A percentile compares a stretch with the other conserved stretches of the same genome.
phyloP scores from a whole-genome alignment of 2,113 vertebrate species.

The Melanostigma gelatinosum region DNA sequence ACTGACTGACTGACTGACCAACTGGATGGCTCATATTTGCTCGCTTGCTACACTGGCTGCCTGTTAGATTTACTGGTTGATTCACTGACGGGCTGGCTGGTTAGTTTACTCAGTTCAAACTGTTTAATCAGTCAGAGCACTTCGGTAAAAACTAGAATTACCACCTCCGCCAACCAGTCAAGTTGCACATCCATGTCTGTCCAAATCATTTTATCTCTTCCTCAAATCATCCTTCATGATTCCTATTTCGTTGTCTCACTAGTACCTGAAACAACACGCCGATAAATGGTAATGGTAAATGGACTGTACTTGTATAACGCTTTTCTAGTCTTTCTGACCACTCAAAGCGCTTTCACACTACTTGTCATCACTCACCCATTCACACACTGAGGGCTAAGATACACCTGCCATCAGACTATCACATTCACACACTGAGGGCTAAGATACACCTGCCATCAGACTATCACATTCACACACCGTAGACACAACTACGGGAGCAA shows the following conservation, averaged over 20 bases:
- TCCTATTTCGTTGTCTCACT: not conserved
- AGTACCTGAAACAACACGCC: not conserved
- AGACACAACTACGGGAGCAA: no score
- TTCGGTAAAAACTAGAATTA: not conserved
- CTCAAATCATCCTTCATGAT: not conserved
- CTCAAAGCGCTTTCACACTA: no score
- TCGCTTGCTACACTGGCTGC: not conserved
- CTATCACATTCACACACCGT: no score
- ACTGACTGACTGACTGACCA: conserved; percentile 28
- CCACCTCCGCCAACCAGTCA: not conserved
- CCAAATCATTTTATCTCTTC: not conserved
- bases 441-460: no score
- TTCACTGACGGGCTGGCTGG: not conserved
- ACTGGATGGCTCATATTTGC: conserved; percentile 24
- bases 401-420: no score
- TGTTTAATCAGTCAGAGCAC: not conserved
- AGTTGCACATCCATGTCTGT: not conserved
- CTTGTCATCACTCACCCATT: no score
- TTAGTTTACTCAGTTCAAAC: not conserved
- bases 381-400: no score
- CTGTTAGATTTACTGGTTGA: not conserved
- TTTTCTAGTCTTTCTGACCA: no score
- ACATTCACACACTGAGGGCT: no score
- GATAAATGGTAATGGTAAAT: no score
- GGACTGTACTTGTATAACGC: no score